Percentiles rank a stretch among this genome's conserved stretches.
phyloP scores from a whole-genome alignment of 2,888 invertebrate species.

The Mactromeris polynyma region DNA sequence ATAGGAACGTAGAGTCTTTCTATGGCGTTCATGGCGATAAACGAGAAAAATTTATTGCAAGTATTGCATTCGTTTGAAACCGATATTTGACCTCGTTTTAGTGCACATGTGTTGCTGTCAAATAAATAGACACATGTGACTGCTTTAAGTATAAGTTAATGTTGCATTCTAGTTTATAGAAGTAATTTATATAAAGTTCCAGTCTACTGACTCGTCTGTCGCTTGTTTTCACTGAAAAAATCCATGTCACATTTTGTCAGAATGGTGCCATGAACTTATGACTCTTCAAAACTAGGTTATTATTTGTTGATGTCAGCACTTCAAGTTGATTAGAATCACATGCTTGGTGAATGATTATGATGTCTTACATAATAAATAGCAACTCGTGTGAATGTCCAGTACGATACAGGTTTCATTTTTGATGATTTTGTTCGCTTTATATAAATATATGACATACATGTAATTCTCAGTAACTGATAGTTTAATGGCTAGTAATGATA shows the following conservation, averaged over 20 bases:
- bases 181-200: background rate
- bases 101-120: conserved; percentile 54
- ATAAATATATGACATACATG: too few species aligned
- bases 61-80: conserved; percentile 3
- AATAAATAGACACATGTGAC: background rate
- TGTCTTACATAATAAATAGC: too few species aligned
- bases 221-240: background rate
- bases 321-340: too few species aligned
- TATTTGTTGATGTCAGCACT: background rate
- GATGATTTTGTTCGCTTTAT: too few species aligned
- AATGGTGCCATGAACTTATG: background rate
- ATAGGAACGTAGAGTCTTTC: background rate
- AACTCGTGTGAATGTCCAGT: too few species aligned
- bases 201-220: background rate
- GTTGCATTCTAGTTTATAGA: background rate
- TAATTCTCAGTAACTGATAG: too few species aligned
- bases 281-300: conserved; percentile 3
- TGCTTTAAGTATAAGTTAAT: background rate
- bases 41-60: background rate
- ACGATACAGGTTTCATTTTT: too few species aligned
- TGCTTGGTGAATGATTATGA: too few species aligned
- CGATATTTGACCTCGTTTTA: conserved; percentile 53
- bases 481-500: too few species aligned
- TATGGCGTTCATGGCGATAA: background rate
- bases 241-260: background rate